These are phyloP conservation scores for Pherbina coryleti DNA, from an alignment of 2,888 invertebrate genomes.

Conservation along the genomic window DNA sequence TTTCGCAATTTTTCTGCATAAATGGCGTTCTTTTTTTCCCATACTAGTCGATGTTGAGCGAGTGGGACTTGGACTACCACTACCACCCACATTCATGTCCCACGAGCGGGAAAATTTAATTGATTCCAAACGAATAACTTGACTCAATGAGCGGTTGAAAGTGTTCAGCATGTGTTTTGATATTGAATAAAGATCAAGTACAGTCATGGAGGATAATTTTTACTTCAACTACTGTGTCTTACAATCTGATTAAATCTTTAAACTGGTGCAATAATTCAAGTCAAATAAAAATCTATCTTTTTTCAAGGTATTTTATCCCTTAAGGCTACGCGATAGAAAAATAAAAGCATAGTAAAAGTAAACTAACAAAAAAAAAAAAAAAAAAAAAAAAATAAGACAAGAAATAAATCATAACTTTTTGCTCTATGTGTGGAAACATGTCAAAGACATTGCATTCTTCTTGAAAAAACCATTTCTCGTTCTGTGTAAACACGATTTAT, in stretches of 20 bases:
- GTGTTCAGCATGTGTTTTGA: not conserved
- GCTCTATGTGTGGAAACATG: conserved; percentile 20
- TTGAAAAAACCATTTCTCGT: not conserved
- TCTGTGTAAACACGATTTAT: conserved; percentile 30
- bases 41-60: conserved; percentile 46
- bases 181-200: not conserved
- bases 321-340: not conserved
- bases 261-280: not conserved
- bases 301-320: not conserved
- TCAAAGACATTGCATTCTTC: conserved; percentile 15
- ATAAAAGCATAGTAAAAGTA: not conserved
- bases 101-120: conserved; percentile 46
- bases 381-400: not conserved
- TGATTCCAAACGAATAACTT: conserved; percentile 52
- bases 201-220: not conserved
- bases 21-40: conserved; percentile 41
- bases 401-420: conserved; percentile 19
- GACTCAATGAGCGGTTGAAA: conserved; percentile 37
- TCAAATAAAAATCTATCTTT: not conserved
- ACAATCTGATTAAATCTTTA: not conserved
- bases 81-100: conserved; percentile 44
- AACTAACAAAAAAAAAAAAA: too few species aligned
- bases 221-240: not conserved
- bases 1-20: conserved; percentile 30
- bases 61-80: conserved; percentile 44